A percentile compares a stretch with the other conserved stretches of the same genome.
These are phyloP conservation scores for Numida meleagris DNA, from an alignment of 2,113 vertebrate species.

Conservation along the genomic window DNA sequence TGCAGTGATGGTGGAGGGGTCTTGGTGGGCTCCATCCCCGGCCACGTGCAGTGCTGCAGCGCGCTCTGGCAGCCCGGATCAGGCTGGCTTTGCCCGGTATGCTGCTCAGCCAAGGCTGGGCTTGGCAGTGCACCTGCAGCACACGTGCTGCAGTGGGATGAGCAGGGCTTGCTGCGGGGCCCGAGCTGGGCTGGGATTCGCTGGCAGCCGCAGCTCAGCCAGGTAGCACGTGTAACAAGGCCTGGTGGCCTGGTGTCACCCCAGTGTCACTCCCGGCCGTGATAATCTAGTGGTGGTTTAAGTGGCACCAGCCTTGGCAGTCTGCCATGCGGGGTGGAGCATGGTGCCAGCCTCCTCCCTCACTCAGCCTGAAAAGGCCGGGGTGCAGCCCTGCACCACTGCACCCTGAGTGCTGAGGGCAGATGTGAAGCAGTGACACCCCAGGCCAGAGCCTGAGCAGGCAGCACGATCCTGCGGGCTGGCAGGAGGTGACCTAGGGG, in stretches of 20 bases:
- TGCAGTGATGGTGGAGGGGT: fast-evolving
- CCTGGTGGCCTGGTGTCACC: fast-evolving
- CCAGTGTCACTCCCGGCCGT: neutral
- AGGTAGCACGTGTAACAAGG: neutral
- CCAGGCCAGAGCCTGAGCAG: neutral
- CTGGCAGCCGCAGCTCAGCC: neutral
- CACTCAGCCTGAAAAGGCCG: fast-evolving
- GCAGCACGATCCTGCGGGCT: neutral
- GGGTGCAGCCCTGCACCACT: neutral
- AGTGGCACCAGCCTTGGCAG: neutral
- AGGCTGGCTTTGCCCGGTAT: neutral
- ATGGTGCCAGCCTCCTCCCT: neutral
- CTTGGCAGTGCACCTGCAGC: neutral
- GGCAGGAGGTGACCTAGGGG: neutral
- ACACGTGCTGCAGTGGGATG: neutral
- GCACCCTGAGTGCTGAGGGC: neutral
- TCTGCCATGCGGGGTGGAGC: neutral
- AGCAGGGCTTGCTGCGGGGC: neutral
- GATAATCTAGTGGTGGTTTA: neutral
- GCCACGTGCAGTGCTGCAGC: fast-evolving
- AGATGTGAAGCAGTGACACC: neutral
- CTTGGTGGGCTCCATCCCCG: neutral
- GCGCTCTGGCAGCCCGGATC: neutral
- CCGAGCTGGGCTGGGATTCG: neutral
- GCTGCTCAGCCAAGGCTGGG: fast-evolving